Evolutionary conservation across 2,113 vertebrate species (phyloP), one percentile per base, ranked within the genome.

Genomic region (Colossoma macropomum): DNA sequence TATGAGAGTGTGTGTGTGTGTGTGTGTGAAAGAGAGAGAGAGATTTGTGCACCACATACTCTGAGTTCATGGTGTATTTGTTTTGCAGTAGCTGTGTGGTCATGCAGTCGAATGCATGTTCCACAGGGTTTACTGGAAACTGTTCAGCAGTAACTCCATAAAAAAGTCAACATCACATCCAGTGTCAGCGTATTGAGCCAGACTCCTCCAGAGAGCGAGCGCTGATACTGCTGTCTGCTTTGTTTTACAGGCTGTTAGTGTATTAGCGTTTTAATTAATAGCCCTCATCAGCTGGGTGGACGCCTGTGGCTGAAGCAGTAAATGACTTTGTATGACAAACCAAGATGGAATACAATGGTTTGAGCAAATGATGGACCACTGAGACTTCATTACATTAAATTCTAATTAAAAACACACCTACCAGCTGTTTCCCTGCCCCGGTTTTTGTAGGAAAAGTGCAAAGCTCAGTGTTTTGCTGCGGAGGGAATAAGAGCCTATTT

Each of bases 281-380:
- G 65, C 79, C 70, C 76, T 66, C 79, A 88, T 91, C 84, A 86
- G 69, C 79, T 69, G 68, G 71, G 75, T 5, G 63, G 75, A 86
- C 63, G 50, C 32, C 70, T 63, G 79, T 16, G 81, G 81, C 52
- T 38, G 72, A 80, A 78, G 23, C 72, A 30, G 70, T 62, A 75
- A 75, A 82, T 72, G 12, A 71, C 81, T 76, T 76, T 83, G 87
- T 68, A 70, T 65, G 78, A 70, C 87, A 88, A 75, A 77, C 87
- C 75, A 86, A 81, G 85, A 89, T 75, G 74, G 87, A 86, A 85
- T 90, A 79, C 75, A 85, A 90, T 88, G 82, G 82, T 72, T 70
- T 72, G 84, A 87, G 85, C 83, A 89, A 1, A 90, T 85, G 84
- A 89, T 89, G 89, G 89, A 82, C 87, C 79, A 81, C 78, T 54